These are phyloP conservation scores for Eupithecia inturbata DNA, from an alignment of 2,888 invertebrate genomes.

Conservation along the genomic window DNA sequence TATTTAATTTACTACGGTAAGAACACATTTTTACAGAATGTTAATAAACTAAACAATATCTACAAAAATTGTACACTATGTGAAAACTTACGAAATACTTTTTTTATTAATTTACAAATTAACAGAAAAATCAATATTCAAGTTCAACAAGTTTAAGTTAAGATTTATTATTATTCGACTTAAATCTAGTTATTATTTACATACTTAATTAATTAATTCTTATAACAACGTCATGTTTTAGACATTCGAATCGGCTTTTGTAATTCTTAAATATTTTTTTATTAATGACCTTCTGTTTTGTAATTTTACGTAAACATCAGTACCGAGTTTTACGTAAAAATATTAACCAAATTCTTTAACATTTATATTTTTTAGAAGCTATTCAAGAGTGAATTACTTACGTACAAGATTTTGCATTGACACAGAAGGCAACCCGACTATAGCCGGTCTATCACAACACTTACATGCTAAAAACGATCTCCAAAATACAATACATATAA, in stretches of 20 bases:
- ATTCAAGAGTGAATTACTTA: conserved; percentile 35
- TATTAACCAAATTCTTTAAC: background rate
- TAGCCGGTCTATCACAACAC: conserved; percentile 68
- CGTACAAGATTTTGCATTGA: conserved; percentile 60
- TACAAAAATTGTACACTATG: conserved; percentile 84
- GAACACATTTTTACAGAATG: conserved; percentile 85
- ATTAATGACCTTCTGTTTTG: conserved; percentile 1
- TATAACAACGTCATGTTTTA: conserved; percentile 73
- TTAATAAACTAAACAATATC: conserved; percentile 82
- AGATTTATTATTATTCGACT: conserved; percentile 68
- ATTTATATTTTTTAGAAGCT: conserved; percentile 31
- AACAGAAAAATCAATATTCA: conserved; percentile 80
- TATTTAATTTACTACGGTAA: conserved; percentile 85
- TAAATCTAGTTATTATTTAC: conserved; percentile 76
- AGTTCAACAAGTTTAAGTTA: conserved; percentile 83
- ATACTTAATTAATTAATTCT: conserved; percentile 57
- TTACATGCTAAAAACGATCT: conserved; percentile 59
- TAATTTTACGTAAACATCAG: background rate
- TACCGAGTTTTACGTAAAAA: background rate
- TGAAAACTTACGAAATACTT: conserved; percentile 78
- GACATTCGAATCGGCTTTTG: conserved; percentile 50
- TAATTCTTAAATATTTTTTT: conserved; percentile 27
- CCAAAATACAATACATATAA: conserved; percentile 51
- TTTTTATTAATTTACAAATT: conserved; percentile 79
- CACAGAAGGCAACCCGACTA: conserved; percentile 62